phyloP scores from a whole-genome alignment of 2,888 invertebrate species.

The Lasioglossum vierecki region DNA sequence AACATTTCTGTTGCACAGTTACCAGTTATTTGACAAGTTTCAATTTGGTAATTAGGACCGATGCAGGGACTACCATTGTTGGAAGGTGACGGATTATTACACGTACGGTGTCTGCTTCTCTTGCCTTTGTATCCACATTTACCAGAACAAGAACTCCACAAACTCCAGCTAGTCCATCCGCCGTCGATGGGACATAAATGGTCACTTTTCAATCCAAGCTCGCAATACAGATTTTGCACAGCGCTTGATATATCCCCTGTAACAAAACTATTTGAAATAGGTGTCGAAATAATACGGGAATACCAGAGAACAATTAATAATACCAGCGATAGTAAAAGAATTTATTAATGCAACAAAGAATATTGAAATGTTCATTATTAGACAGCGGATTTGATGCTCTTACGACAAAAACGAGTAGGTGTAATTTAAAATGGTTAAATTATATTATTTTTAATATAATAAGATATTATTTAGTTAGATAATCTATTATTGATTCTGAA shows the following conservation, averaged over 20 bases:
- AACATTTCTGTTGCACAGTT: not conserved
- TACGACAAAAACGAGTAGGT: no score
- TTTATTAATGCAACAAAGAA: conserved; percentile 6
- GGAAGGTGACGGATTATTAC: conserved; percentile 84
- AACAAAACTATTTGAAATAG: not conserved
- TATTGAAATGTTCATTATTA: conserved; percentile 10
- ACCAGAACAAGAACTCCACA: conserved; percentile 85
- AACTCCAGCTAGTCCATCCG: conserved; percentile 85
- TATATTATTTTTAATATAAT: no score
- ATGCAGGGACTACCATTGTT: conserved; percentile 84
- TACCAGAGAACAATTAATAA: not conserved
- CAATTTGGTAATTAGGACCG: conserved; percentile 83
- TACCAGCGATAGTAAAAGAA: conserved; percentile 21
- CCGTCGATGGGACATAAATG: conserved; percentile 83
- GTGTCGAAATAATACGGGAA: not conserved
- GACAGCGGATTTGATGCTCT: no score
- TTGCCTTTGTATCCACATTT: conserved; percentile 85
- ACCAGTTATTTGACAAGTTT: conserved; percentile 82
- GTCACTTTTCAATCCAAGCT: conserved; percentile 35
- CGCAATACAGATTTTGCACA: conserved; percentile 42
- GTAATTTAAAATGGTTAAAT: no score
- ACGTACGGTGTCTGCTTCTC: conserved; percentile 82
- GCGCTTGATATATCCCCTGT: conserved; percentile 25
- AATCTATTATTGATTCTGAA: not conserved
- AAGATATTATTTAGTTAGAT: not conserved